Evolutionary conservation across 2,113 vertebrate species (phyloP), one percentile per base, ranked within the genome.

Genomic region (Notiomystis cincta): DNA sequence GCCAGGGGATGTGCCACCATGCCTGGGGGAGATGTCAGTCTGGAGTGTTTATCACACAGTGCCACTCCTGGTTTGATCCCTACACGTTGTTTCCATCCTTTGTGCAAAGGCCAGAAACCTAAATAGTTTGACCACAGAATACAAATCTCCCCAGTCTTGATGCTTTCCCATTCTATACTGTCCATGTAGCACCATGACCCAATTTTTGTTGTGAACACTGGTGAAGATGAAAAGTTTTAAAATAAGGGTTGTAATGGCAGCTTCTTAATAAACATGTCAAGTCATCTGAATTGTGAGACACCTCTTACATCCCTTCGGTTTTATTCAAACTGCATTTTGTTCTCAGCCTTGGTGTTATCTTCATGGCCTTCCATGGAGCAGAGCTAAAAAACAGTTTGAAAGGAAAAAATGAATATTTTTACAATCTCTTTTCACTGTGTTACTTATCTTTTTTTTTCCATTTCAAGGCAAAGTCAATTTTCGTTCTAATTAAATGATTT

Each of bases 1-100:
- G 75, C 31, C 9, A 6, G 3, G 14, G 15, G 3, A 14, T 16
- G n/a, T 0, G 3, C 13, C 28, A 20, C 45, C 38, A 23, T 1
- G 1, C 15, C 11, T 14, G 15, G 33, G 56, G 27, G 6, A 69
- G 5, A 6, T 19, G 6, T 18, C 35, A 42, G 4, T 22, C 50
- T 84, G 62, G 16, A 0, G 0, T 31, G 8, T 21, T 89, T 58
- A 61, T 27, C 75, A 82, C 64, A 11, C 14, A 31, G 31, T 15
- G 38, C 30, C 5, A 1, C 45, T 81, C 57, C 9, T 35, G 45
- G 5, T 45, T 82, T 69, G 42, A 33, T 48, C 51, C 40, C 33
- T 71, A 40, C 9, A 19, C 5, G 3, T 14, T 23, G 15, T 24
- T 85, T 66, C 38, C 40, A 65, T n/a, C 23, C 42, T 70, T 79